Evolutionary conservation across 2,113 vertebrate genomes (phyloP).

Genomic region (Triplophysa dalaica): DNA sequence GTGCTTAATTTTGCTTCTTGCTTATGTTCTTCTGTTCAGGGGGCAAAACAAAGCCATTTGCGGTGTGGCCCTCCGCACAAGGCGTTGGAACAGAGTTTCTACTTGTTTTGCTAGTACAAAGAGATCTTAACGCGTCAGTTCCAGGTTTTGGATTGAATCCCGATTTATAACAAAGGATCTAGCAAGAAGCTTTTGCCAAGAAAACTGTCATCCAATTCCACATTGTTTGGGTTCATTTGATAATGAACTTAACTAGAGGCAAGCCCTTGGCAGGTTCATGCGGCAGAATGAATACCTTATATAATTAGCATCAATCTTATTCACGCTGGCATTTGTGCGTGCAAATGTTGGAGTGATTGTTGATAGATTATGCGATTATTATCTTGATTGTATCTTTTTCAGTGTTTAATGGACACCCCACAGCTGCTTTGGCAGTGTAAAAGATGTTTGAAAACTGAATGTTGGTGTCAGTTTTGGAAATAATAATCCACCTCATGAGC

Average conservation of each 20-base stretch:
- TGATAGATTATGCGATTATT: not conserved
- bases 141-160: conserved; percentile 22
- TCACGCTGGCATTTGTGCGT: conserved; percentile 1
- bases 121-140: conserved; percentile 32
- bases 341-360: conserved; percentile 1
- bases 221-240: not conserved
- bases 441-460: not conserved
- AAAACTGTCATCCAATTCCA: conserved; percentile 4
- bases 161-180: conserved; percentile 40
- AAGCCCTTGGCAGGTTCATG: conserved; percentile 5
- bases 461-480: not conserved
- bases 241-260: conserved; percentile 30
- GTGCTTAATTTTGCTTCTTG: conserved; percentile 24
- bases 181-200: not conserved
- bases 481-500: conserved; percentile 12
- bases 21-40: conserved; percentile 35
- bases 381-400: conserved; percentile 9
- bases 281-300: conserved; percentile 9
- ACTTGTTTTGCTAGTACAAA: conserved; percentile 26
- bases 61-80: conserved; percentile 45
- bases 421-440: not conserved
- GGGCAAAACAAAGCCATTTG: conserved; percentile 42
- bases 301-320: conserved; percentile 13
- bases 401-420: not conserved
- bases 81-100: conserved; percentile 38